A percentile compares a stretch with the other conserved stretches of the same genome.
Conservation (phyloP, 2,797 vertebrate species). For the Neostethus bicornis region DNA sequence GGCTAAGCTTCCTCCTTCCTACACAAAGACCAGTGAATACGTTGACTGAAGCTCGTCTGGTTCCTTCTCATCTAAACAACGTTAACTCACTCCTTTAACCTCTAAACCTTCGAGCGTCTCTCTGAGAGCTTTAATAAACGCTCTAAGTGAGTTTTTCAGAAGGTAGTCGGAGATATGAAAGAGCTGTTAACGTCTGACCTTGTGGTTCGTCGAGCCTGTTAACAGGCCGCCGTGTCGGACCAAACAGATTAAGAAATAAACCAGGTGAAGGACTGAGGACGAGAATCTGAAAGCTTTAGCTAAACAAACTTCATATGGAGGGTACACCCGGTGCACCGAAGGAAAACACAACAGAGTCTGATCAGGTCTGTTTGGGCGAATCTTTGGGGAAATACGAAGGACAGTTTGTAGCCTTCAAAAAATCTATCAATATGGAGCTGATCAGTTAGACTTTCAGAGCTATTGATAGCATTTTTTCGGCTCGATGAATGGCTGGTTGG, state of each 20-base stretch:
- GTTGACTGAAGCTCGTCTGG: too few relatives aligned
- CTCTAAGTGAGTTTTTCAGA: conserved; percentile 55
- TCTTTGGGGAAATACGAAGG: too few relatives aligned
- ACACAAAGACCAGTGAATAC: too few relatives aligned
- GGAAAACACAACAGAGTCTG: too few relatives aligned
- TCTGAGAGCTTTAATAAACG: conserved; percentile 55
- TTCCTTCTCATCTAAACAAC: conserved; percentile 58
- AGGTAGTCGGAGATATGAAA: conserved; percentile 50
- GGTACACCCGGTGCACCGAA: conserved; percentile 34
- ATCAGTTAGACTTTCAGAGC: too few relatives aligned
- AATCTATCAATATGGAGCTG: too few relatives aligned
- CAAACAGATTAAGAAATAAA: conserved; percentile 63
- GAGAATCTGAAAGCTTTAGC: conserved; percentile 30
- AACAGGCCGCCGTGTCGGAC: conserved; percentile 35
- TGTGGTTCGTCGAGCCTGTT: conserved; percentile 46
- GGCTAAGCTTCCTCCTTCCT: conserved; percentile 50
- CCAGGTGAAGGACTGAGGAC: conserved; percentile 28
- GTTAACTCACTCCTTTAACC: conserved; percentile 55
- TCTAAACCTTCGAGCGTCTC: conserved; percentile 45
- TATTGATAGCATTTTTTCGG: too few relatives aligned
- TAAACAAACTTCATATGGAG: conserved; percentile 30
- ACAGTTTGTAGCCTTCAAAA: too few relatives aligned
- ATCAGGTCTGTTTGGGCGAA: too few relatives aligned
- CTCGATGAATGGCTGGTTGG: too few relatives aligned
- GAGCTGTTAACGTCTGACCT: conserved; percentile 64